A percentile compares a stretch with the other conserved stretches of the same genome.
Conservation (phyloP, 1,140 invertebrate species). For the Drosophila suzukii region DNA sequence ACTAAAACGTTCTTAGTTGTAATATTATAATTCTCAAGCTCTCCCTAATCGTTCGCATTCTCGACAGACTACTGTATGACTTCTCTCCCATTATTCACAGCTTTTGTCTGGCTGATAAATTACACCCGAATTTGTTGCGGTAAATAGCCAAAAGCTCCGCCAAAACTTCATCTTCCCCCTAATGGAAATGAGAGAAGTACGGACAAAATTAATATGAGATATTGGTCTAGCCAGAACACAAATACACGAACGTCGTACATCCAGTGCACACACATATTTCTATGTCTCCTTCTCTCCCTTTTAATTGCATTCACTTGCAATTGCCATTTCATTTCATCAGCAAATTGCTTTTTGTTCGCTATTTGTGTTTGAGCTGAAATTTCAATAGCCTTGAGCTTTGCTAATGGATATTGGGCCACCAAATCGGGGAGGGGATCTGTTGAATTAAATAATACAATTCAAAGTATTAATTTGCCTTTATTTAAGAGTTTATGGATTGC, state of each 20-base stretch:
- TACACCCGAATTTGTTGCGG: constrained; percentile 47
- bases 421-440: neutral
- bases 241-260: constrained; percentile 8
- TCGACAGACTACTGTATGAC: neutral
- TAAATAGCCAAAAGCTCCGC: constrained; percentile 48
- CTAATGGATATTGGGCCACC: constrained; percentile 26
- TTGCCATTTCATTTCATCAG: constrained; percentile 60
- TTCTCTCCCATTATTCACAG: neutral
- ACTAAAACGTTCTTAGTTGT: neutral
- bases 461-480: constrained; percentile 1
- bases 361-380: constrained; percentile 54
- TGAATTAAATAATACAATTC: constrained; percentile 22
- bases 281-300: constrained; percentile 28
- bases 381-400: constrained; percentile 40
- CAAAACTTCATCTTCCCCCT: constrained; percentile 23
- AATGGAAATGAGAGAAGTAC: constrained; percentile 43
- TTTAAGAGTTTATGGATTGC: neutral
- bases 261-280: neutral
- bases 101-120: constrained; percentile 38
- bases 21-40: neutral
- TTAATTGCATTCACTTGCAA: constrained; percentile 63
- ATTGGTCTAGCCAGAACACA: constrained; percentile 45
- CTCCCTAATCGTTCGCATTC: neutral
- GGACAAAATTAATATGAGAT: constrained; percentile 51
- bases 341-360: constrained; percentile 66